These are phyloP conservation scores for Notarius quadriscutis DNA, from an alignment of 2,113 vertebrate species.

Conservation along the genomic window DNA sequence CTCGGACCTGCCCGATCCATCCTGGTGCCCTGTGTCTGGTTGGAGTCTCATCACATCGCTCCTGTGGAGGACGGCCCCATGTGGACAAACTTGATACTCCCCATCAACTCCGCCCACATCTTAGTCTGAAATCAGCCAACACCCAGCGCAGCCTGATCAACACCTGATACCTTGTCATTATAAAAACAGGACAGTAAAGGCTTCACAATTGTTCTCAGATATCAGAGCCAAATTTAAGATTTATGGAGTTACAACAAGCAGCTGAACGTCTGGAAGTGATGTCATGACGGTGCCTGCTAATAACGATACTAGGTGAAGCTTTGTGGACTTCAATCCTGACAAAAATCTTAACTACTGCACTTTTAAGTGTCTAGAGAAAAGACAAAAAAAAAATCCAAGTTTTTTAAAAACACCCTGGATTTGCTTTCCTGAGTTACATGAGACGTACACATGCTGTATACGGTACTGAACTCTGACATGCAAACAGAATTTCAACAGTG, in stretches of 20 bases:
- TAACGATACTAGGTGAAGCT: not conserved
- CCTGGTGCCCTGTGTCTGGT: too few relatives aligned
- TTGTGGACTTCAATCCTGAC: not conserved
- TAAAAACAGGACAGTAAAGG: too few relatives aligned
- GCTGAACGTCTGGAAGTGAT: not conserved
- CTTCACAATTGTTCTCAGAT: too few relatives aligned
- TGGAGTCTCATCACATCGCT: too few relatives aligned
- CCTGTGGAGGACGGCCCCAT: not conserved
- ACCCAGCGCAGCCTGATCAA: not conserved
- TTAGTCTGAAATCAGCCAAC: not conserved
- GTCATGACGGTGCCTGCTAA: not conserved
- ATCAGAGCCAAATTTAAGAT: too few relatives aligned
- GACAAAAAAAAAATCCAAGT: too few relatives aligned
- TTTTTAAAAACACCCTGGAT: not conserved
- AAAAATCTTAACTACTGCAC: not conserved
- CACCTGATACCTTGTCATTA: too few relatives aligned
- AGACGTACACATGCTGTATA: not conserved
- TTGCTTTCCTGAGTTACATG: not conserved
- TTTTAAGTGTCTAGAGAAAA: not conserved
- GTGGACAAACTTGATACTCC: not conserved
- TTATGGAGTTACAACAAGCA: too few relatives aligned
- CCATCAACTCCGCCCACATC: not conserved
- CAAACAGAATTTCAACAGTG: not conserved
- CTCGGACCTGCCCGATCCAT: too few relatives aligned
- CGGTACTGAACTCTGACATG: not conserved